These are phyloP conservation scores for Vulpes lagopus DNA, from an alignment of 2,113 vertebrate species.

Conservation along the genomic window DNA sequence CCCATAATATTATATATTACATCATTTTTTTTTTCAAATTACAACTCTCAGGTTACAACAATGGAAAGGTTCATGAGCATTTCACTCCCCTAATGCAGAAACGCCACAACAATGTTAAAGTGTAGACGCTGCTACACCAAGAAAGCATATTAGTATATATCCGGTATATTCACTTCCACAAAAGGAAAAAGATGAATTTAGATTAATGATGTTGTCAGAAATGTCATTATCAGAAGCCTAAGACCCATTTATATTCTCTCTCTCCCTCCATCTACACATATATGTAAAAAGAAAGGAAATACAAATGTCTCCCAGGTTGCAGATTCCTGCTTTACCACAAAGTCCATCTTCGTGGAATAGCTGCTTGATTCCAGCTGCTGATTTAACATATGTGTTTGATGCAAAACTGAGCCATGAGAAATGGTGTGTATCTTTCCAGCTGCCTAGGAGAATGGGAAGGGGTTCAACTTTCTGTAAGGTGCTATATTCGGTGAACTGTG, in stretches of 20 bases:
- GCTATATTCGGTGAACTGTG: neutral
- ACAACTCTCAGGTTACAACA: slow-evolving; percentile 19
- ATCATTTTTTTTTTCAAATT: neutral
- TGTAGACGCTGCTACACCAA: neutral
- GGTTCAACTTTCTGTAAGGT: neutral
- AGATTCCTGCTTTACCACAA: neutral
- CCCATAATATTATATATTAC: neutral
- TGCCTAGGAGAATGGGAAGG: neutral
- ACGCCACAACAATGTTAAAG: neutral
- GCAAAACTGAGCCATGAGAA: neutral
- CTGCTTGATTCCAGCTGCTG: neutral
- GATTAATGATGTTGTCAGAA: slow-evolving; percentile 24
- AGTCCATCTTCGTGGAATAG: neutral
- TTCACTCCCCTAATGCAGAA: neutral
- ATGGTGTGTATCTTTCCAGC: neutral
- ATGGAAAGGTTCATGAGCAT: neutral
- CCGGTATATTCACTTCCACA: neutral
- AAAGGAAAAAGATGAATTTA: neutral
- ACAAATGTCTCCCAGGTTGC: neutral
- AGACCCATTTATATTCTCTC: neutral
- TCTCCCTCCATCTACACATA: neutral
- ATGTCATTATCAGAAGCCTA: neutral
- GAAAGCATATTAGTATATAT: neutral
- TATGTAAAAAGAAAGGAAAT: neutral
- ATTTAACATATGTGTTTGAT: slow-evolving; percentile 12